Conservation (phyloP, 2,888 invertebrate genomes). For the Diadegma fenestrale region DNA sequence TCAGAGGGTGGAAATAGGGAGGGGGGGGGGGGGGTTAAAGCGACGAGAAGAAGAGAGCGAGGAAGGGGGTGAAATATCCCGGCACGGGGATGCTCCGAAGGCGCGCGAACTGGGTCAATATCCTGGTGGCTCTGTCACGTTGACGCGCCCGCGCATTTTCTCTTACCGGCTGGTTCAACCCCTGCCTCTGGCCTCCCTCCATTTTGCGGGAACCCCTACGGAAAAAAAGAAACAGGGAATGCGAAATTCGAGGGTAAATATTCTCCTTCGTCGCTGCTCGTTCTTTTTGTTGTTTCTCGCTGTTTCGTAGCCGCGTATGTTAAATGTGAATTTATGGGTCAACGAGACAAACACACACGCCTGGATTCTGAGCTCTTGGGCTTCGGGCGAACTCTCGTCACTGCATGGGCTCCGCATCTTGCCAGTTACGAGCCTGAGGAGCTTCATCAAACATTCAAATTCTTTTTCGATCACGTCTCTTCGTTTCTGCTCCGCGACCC, state of each 20-base stretch:
- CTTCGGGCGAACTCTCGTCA: background rate
- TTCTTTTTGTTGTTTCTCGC: slow-evolving; percentile 1
- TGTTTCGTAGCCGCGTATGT: background rate
- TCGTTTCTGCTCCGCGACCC: background rate
- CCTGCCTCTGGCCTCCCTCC: background rate
- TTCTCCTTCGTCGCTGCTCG: background rate
- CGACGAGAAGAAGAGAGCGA: slow-evolving; percentile 11
- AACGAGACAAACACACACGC: background rate
- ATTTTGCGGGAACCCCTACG: background rate
- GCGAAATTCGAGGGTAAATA: slow-evolving; percentile 17
- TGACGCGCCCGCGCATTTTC: slow-evolving; percentile 66
- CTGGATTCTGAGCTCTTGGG: background rate
- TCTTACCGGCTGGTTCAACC: slow-evolving; percentile 17
- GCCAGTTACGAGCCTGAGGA: slow-evolving; percentile 33
- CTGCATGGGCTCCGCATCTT: slow-evolving; percentile 1
- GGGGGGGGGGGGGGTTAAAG: slow-evolving; percentile 4
- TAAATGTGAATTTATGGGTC: slow-evolving; percentile 32
- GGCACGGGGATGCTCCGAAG: slow-evolving; percentile 66
- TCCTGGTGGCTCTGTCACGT: slow-evolving; percentile 73
- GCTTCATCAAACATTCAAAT: slow-evolving; percentile 69
- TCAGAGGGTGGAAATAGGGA: background rate
- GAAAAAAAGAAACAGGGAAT: slow-evolving; percentile 4
- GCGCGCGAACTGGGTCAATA: slow-evolving; percentile 77
- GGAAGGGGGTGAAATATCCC: slow-evolving; percentile 53
- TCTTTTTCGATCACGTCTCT: slow-evolving; percentile 36